phyloP scores from a whole-genome alignment of 2,888 invertebrate genomes.

The Limnephilus marmoratus region DNA sequence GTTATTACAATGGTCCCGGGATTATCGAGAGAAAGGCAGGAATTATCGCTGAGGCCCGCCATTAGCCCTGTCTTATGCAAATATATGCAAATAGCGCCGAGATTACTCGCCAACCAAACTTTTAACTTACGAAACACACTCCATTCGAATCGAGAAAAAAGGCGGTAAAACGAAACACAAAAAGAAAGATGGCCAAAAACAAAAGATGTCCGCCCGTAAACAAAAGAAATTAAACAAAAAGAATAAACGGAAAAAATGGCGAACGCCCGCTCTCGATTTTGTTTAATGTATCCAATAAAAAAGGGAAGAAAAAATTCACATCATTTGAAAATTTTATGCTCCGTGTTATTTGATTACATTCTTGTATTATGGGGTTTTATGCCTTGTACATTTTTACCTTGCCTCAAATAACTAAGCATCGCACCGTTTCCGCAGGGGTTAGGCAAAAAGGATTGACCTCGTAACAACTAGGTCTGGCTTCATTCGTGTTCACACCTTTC shows the following conservation, averaged over 20 bases:
- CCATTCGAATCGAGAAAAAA: not conserved
- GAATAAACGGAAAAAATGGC: not conserved
- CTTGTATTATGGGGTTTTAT: not conserved
- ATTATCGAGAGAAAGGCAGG: constrained; percentile 29
- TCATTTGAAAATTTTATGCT: not conserved
- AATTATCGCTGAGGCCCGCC: not conserved
- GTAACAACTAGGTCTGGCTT: no score
- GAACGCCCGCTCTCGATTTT: not conserved
- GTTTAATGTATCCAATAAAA: constrained; percentile 8
- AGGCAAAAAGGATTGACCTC: no score
- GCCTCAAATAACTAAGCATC: no score
- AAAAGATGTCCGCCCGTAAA: constrained; percentile 40
- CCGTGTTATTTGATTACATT: not conserved
- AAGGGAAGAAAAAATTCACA: not conserved
- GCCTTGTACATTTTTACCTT: not conserved
- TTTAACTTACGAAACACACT: no score
- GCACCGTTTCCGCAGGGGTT: no score
- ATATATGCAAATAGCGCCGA: constrained; percentile 9
- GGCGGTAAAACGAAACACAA: constrained; percentile 29
- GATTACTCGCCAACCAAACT: not conserved
- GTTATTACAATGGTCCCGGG: not conserved
- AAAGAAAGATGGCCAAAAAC: constrained; percentile 10
- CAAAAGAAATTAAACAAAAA: constrained; percentile 38
- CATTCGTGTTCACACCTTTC: no score
- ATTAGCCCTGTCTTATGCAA: constrained; percentile 40